A percentile compares a stretch with the other conserved stretches of the same genome.
These are phyloP conservation scores for Sphenodon punctatus DNA, from an alignment of 2,797 vertebrate species.

Conservation along the genomic window DNA sequence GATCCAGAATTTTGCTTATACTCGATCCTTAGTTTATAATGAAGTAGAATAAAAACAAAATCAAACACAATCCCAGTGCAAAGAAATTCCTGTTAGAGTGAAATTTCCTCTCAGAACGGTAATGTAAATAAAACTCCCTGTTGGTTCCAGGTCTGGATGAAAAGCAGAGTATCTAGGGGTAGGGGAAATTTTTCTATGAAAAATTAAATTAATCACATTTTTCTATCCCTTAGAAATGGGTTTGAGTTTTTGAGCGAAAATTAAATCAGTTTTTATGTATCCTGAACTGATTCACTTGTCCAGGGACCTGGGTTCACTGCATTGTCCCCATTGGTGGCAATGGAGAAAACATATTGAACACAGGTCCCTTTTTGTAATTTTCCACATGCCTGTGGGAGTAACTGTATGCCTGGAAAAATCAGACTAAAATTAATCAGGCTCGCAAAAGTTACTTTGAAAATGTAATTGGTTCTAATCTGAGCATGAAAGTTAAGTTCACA, in stretches of 20 bases:
- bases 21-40: neutral
- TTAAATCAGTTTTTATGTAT: neutral
- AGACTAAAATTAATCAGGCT: slow-evolving; percentile 24
- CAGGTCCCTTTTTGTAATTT: neutral
- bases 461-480: slow-evolving; percentile 36
- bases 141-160: neutral
- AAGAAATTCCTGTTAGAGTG: neutral
- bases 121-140: neutral
- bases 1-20: neutral
- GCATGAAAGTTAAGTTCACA: slow-evolving; percentile 41
- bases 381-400: neutral
- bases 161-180: neutral
- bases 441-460: slow-evolving; percentile 37
- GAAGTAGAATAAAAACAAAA: too few relatives aligned
- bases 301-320: too few relatives aligned
- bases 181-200: neutral
- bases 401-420: neutral
- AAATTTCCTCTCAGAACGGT: neutral
- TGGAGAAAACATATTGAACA: too few relatives aligned
- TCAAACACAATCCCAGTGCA: neutral
- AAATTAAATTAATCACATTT: neutral
- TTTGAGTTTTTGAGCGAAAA: neutral
- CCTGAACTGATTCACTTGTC: neutral
- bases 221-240: slow-evolving; percentile 8
- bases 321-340: too few relatives aligned